Evolutionary conservation across 2,888 invertebrate genomes (phyloP), one percentile per base, ranked within the genome.

Genomic region (Escarpia spicata): DNA sequence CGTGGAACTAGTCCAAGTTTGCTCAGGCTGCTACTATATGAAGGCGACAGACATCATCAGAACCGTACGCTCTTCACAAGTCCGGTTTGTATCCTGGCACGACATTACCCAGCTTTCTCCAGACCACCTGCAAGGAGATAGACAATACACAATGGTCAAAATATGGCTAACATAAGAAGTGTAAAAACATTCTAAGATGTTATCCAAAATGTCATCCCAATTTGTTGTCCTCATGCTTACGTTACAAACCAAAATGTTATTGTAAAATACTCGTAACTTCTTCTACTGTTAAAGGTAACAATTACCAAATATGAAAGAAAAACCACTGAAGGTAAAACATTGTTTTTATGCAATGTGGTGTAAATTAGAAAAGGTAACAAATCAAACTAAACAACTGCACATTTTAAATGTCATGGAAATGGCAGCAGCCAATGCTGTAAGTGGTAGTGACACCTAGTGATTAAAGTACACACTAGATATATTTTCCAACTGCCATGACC

Each of bases 61-160:
- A 75, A 75, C 75, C 26, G 2, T 3, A 75, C 4, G n/a, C 19
- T 75, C 75, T 4, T 75, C 75, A 75, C 75, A 75, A 75, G 75
- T 75, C 75, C 19, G 75, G 75, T 26, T 75, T 75, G 75, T 75
- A 75, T 75, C 75, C 75, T 75, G 75, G 75, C 75, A 75, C 75
- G n/a, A 75, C 75, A 75, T 75, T 75, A 75, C 75, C 75, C 75
- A 75, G 26, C 75, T 75, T 75, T 75, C 75, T 75, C 75, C 75
- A 75, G n/a, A 75, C 75, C 75, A 75, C 75, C 75, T 75, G 19
- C 75, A 75, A 12, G 75, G 75, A 26, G 75, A 60, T 4, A 75
- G n/a, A 75, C 26, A 75, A 75, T 4, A 26, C 19, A 75, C 19
- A 75, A 75, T 75, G n/a, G 75, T n/a, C 3, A 75, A 52, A n/a